A percentile compares a stretch with the other conserved stretches of the same genome.
These are phyloP conservation scores for Hylomyscus alleni DNA, from an alignment of 2,797 vertebrate species.

Conservation along the genomic window DNA sequence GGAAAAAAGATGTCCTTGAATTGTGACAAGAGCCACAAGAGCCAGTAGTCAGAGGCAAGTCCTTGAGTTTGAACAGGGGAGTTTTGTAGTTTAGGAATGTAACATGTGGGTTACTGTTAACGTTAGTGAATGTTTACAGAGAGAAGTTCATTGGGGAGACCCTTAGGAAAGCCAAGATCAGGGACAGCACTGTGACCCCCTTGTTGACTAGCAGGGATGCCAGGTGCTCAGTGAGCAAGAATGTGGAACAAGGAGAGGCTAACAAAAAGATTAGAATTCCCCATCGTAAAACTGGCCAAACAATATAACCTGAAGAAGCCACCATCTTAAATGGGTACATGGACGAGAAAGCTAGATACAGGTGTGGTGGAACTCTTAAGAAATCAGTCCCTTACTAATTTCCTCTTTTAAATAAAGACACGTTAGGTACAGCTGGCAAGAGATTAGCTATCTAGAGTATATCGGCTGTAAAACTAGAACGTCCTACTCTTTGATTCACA, in stretches of 20 bases:
- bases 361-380: too few relatives aligned
- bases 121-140: not conserved
- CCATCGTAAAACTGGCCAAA: not conserved
- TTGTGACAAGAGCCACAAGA: not conserved
- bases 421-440: not conserved
- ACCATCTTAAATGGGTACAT: not conserved
- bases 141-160: not conserved
- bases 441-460: not conserved
- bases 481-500: not conserved
- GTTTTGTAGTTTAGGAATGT: not conserved
- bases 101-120: not conserved
- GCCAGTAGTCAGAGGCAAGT: not conserved
- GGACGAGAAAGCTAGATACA: not conserved
- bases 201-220: not conserved
- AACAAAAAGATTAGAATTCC: conserved; percentile 33
- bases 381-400: too few relatives aligned
- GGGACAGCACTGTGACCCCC: not conserved
- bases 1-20: not conserved
- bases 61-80: not conserved
- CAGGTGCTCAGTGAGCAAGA: not conserved
- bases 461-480: not conserved
- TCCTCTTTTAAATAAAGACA: not conserved
- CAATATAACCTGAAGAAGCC: not conserved
- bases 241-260: not conserved
- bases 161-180: not conserved